Base-by-base conservation (phyloP, 1,140 invertebrate genomes). In the Trichomalopsis sarcophagae region DNA sequence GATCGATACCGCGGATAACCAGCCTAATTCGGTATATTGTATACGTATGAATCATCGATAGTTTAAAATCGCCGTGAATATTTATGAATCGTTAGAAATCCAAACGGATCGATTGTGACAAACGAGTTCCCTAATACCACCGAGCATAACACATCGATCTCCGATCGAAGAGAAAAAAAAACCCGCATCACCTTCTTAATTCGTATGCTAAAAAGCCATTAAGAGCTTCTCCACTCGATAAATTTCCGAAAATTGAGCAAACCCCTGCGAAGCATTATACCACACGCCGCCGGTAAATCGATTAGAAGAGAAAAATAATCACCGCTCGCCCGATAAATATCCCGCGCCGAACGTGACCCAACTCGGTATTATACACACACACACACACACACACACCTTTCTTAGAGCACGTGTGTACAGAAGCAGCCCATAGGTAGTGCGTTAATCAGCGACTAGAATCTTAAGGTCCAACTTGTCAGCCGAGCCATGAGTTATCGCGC, bases 361-460 rank as follows among this genome's bases (percentile, higher is more conserved):
- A 55, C 17, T 55, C 50, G 13, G 50, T 55, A 55, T 55, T 14
- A 14, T 55, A 55, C 10, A 55, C 17, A 50, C 47, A 27, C 27
- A 27, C 27, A 27, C 27, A 27, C 27, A 27, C 27, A 27, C 27
- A 27, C 27, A 27, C 27, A 27, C 27, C 27, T 27, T 2, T 55
- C 17, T 17, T 14, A 9, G 40, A 44, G 7, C 6, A 1, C 11
- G 50, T 21, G 50, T 21, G 13, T 55, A 55, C 50, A 55, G 17
- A 55, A 14, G 17, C 50, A 21, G 33, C 33, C 50, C 1, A n/a
- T 17, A 62, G 27, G n/a, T 27, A 62, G 44, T 74, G 80, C 80
- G 80, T 82, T 82, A 82, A 82, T 82, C 80, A 82, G 47, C 30
- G 69, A 55, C 69, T 73, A 74, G 80, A 30, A 82, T 74, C 80